Conservation (phyloP, 2,888 invertebrate genomes). For the Sclerodermus sp. region DNA sequence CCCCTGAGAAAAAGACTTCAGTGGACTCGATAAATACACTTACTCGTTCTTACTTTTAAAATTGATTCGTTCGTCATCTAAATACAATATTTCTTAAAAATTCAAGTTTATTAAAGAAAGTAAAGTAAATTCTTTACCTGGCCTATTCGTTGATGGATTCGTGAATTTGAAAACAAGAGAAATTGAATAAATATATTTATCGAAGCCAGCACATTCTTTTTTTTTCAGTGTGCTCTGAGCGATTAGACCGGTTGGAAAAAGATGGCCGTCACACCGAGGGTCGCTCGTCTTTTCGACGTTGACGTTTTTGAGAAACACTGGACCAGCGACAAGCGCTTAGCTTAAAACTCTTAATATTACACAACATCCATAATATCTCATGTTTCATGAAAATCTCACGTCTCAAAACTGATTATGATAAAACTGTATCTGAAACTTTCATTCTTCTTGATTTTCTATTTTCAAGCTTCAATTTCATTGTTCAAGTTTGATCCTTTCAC, state of each 20-base stretch:
- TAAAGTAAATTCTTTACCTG: no score
- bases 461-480: not conserved
- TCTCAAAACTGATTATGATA: slow-evolving; percentile 22
- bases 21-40: no score
- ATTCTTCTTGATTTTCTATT: not conserved
- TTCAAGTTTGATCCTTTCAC: no score
- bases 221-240: not conserved
- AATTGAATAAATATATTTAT: no score
- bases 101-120: no score
- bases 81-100: no score
- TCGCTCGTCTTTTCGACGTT: not conserved
- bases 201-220: no score
- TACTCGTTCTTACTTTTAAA: no score
- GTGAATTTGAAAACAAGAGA: no score
- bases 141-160: no score
- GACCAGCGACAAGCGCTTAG: slow-evolving; percentile 22
- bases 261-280: slow-evolving; percentile 9
- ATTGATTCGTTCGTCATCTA: no score
- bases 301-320: slow-evolving; percentile 41
- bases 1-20: no score
- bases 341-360: slow-evolving; percentile 36
- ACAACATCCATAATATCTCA: slow-evolving; percentile 44
- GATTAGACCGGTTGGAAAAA: slow-evolving; percentile 7
- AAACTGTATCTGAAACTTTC: slow-evolving; percentile 8
- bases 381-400: slow-evolving; percentile 32